Percentiles rank a stretch among this genome's conserved stretches.
phyloP scores from a whole-genome alignment of 2,113 vertebrate genomes.

The Gymnarchus niloticus region DNA sequence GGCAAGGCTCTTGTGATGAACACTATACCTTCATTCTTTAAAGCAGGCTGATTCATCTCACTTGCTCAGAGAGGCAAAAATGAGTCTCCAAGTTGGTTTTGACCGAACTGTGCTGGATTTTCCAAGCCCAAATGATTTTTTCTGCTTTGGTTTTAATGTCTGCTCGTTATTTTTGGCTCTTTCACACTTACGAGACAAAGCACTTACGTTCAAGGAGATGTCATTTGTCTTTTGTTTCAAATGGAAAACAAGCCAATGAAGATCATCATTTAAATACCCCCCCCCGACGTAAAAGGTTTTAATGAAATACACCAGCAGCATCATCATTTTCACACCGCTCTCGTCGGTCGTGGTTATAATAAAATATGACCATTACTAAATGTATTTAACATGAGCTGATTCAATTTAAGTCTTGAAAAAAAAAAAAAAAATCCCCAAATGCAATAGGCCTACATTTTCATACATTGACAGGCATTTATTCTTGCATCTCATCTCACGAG shows the following conservation, averaged over 20 bases:
- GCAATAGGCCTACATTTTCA: too few relatives aligned
- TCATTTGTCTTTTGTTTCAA: not conserved
- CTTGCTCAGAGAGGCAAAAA: not conserved
- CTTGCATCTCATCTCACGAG: too few relatives aligned
- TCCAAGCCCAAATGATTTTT: not conserved
- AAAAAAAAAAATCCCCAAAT: too few relatives aligned
- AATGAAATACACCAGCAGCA: too few relatives aligned
- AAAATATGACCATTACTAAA: too few relatives aligned
- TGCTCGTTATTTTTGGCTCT: not conserved
- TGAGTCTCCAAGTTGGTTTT: not conserved
- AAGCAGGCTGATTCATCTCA: not conserved
- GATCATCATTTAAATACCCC: not conserved
- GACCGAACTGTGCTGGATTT: not conserved
- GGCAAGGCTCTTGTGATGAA: not conserved
- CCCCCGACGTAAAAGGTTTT: too few relatives aligned
- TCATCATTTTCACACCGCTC: too few relatives aligned
- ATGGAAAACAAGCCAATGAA: not conserved
- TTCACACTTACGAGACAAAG: not conserved
- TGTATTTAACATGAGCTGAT: not conserved
- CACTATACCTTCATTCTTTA: not conserved
- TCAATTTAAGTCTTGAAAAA: too few relatives aligned
- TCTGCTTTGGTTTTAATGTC: not conserved
- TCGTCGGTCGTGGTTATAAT: too few relatives aligned
- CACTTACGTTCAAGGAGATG: not conserved
- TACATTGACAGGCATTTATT: too few relatives aligned